A percentile compares a stretch with the other conserved stretches of the same genome.
Conservation (phyloP, 2,797 vertebrate species). For the Pelobates cultripes region DNA sequence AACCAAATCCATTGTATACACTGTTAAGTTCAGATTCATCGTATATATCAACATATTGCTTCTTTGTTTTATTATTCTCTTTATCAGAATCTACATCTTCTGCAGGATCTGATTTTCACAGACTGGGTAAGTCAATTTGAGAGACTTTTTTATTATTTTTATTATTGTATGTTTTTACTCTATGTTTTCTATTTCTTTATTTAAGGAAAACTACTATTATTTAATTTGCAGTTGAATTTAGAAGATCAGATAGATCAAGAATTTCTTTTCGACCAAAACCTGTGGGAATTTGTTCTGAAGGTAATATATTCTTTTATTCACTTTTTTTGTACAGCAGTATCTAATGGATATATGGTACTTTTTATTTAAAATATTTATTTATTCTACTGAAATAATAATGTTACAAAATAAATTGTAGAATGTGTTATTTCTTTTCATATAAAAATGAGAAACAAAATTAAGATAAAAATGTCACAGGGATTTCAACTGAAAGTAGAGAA, state of each 20-base stretch:
- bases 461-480: too few species aligned
- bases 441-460: too few species aligned
- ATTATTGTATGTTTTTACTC: background rate
- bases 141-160: background rate
- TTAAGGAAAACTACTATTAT: background rate
- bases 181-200: background rate
- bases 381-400: too few species aligned
- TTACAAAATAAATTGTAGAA: too few species aligned
- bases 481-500: too few species aligned
- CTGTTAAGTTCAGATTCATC: too few species aligned
- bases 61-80: conserved; percentile 3
- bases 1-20: too few species aligned
- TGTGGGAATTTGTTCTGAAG: background rate
- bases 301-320: background rate
- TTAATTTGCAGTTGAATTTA: conserved; percentile 40
- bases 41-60: background rate
- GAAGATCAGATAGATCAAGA: conserved; percentile 38
- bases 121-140: conserved; percentile 17
- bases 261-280: conserved; percentile 26
- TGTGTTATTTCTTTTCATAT: too few species aligned
- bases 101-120: background rate
- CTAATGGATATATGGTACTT: too few species aligned
- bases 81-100: conserved; percentile 19
- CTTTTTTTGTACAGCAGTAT: too few species aligned
- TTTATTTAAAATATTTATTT: too few species aligned